Percentiles rank a stretch among this genome's conserved stretches.
Evolutionary conservation across 2,888 invertebrate species (phyloP).

Genomic region (Entomobrya proxima): DNA sequence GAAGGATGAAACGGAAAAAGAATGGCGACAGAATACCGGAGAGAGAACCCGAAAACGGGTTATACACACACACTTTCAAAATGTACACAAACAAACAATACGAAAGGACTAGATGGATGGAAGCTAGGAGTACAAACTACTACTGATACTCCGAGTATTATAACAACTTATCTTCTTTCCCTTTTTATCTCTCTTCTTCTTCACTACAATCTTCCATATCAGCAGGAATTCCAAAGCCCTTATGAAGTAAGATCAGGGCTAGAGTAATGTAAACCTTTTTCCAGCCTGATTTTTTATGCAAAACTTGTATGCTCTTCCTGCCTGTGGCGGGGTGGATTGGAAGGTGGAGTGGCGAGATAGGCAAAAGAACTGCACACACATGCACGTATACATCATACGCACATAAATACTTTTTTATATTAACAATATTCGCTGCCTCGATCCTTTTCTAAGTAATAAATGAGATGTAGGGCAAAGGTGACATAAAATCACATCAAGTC

Average conservation of each 20-base stretch:
- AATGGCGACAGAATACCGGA: constrained; percentile 67
- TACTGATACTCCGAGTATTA: background rate
- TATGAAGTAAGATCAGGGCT: constrained; percentile 9
- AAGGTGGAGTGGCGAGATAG: constrained; percentile 1
- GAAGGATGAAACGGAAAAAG: constrained; percentile 65
- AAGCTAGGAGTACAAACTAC: no score
- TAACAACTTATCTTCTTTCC: constrained; percentile 18
- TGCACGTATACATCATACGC: background rate
- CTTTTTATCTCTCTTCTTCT: constrained; percentile 23
- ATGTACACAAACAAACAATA: constrained; percentile 56
- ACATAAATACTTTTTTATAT: constrained; percentile 40
- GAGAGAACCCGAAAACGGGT: constrained; percentile 52
- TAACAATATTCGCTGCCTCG: constrained; percentile 31
- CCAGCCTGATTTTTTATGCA: constrained; percentile 30
- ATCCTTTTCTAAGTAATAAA: constrained; percentile 54
- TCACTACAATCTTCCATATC: constrained; percentile 22
- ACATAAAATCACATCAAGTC: constrained; percentile 72
- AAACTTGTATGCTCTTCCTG: constrained; percentile 8
- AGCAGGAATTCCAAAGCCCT: background rate
- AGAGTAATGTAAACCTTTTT: constrained; percentile 16
- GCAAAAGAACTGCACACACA: background rate
- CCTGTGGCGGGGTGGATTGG: background rate
- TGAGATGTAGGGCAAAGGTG: constrained; percentile 70
- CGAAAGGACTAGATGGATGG: constrained; percentile 18
- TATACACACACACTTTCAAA: constrained; percentile 25